Conservation (phyloP, 2,888 invertebrate species). For the Esperia sulphurella region DNA sequence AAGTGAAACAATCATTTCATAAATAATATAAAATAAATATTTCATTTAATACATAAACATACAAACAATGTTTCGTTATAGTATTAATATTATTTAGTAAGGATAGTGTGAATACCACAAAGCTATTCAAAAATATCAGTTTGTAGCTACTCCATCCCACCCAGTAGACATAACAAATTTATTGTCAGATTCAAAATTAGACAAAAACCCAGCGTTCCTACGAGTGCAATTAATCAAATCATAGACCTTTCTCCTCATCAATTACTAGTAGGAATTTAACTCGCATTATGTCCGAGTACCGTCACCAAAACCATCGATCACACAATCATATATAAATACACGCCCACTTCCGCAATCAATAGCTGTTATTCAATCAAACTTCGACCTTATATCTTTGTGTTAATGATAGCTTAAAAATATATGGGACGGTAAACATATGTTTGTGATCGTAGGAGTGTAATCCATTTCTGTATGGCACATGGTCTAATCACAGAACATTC, state of each 20-base stretch:
- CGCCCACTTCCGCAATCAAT: background rate
- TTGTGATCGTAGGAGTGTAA: conserved; percentile 25
- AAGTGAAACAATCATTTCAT: too few species aligned
- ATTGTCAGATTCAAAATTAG: background rate
- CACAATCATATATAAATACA: conserved; percentile 23
- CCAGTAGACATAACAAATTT: background rate
- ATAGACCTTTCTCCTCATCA: conserved; percentile 35
- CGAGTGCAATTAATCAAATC: conserved; percentile 29
- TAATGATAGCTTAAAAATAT: conserved; percentile 5
- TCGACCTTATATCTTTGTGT: conserved; percentile 17
- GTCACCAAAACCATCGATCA: conserved; percentile 44
- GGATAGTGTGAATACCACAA: too few species aligned
- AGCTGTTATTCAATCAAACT: conserved; percentile 14
- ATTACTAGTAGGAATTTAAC: conserved; percentile 32
- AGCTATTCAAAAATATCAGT: too few species aligned
- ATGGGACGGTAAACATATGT: conserved; percentile 6
- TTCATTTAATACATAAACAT: too few species aligned
- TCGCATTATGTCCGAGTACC: conserved; percentile 26
- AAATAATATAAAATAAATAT: too few species aligned
- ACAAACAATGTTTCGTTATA: too few species aligned
- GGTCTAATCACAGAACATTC: conserved; percentile 61
- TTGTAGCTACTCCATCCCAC: background rate
- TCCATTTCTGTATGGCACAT: conserved; percentile 41
- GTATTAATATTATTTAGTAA: too few species aligned
- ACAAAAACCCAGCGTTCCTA: conserved; percentile 1